phyloP scores from a whole-genome alignment of 2,797 vertebrate species.

The Cynodonichthys magdalenae region DNA sequence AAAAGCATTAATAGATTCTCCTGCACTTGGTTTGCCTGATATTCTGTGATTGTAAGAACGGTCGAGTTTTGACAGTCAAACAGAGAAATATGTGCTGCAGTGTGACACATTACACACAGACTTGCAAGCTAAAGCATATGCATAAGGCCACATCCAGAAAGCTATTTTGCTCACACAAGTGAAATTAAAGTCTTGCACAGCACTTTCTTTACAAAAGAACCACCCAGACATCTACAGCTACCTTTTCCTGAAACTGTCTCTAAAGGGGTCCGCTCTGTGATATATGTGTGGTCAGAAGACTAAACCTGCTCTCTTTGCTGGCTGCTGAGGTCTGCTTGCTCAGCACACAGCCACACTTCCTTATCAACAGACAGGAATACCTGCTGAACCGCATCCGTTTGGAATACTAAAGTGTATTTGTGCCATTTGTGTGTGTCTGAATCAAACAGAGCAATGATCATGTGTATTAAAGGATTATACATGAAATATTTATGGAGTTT shows the following conservation, averaged over 20 bases:
- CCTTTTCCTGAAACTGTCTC: constrained; percentile 12
- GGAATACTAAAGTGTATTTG: constrained; percentile 15
- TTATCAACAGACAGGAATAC: constrained; percentile 54
- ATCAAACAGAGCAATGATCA: constrained; percentile 10
- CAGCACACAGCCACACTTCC: constrained; percentile 47
- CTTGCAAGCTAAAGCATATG: not conserved
- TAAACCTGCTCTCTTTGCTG: constrained; percentile 35
- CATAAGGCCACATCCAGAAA: not conserved
- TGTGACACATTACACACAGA: not conserved
- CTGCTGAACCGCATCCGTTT: constrained; percentile 36
- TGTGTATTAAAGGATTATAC: constrained; percentile 3
- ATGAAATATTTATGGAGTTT: not conserved
- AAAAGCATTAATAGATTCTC: not conserved
- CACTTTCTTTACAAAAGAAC: constrained; percentile 16
- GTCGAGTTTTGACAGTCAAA: not conserved
- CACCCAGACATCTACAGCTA: constrained; percentile 20
- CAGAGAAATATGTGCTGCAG: too few relatives aligned
- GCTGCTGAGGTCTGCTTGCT: constrained; percentile 46
- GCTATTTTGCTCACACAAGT: constrained; percentile 6
- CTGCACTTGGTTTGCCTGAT: not conserved
- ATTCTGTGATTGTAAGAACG: not conserved
- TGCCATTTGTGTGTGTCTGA: constrained; percentile 22
- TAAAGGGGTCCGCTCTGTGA: constrained; percentile 34
- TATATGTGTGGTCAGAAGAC: constrained; percentile 45
- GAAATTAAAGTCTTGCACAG: constrained; percentile 18